Evolutionary conservation across 2,888 invertebrate species (phyloP), one percentile per base, ranked within the genome.

Genomic region (Baronia brevicornis): DNA sequence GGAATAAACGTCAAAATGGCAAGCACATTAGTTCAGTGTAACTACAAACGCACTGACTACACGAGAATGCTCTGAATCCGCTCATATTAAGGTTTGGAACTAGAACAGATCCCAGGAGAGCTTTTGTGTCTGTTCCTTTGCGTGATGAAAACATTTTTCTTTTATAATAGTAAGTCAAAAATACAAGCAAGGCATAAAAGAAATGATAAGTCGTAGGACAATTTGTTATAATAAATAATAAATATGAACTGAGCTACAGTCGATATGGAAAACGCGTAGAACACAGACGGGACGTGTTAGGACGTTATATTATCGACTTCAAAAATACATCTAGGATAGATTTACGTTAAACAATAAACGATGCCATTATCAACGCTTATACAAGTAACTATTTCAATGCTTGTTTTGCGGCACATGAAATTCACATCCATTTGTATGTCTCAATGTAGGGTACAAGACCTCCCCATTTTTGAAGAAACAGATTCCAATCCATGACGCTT

Each of bases 61-160:
- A 60, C 53, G 54, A 62, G 61, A 60, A 61, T 58, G 52, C 51
- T 36, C 47, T 41, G 54, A 51, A 61, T 58, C 53, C 47, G 48
- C 59, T 58, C 52, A 54, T 52, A 63, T 62, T 63, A 60, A 53
- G 48, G 46, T 43, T 39, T n/a, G 34, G 38, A 48, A 46, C 39
- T 26, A 33, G 48, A 39, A 54, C 49, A 41, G 38, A 41, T 51
- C 63, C 48, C 54, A 18, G 34, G 50, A 46, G 62, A 52, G 52
- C 52, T 48, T 60, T 61, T 56, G 58, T 52, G 48, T 44, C 44
- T 44, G 44, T 33, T 30, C 41, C 18, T 38, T 42, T 37, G 39
- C 38, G 35, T 36, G 26, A 36, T 28, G 30, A 32, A 28, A 45
- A 41, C 44, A 45, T 42, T 35, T 30, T 36, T 26, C 25, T 28